phyloP scores from a whole-genome alignment of 1,140 invertebrate genomes.

The Drosophila sp. region DNA sequence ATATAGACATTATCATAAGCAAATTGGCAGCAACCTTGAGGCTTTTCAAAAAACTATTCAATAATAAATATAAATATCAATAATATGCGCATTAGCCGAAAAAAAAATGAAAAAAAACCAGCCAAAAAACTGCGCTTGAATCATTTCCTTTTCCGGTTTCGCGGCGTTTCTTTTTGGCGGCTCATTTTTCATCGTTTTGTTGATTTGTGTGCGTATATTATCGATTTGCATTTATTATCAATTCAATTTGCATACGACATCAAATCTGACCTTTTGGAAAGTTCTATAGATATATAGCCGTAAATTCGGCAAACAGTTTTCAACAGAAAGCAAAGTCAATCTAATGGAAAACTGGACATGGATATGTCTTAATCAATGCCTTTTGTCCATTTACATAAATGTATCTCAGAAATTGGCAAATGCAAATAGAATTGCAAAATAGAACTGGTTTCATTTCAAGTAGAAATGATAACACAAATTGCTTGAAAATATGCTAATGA shows the following conservation, averaged over 20 bases:
- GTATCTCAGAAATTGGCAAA: constrained; percentile 7
- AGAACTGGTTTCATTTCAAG: constrained; percentile 16
- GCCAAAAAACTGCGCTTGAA: constrained; percentile 53
- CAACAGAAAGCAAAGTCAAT: constrained; percentile 2
- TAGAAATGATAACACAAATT: constrained; percentile 7
- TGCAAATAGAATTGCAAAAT: constrained; percentile 30
- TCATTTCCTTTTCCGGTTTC: constrained; percentile 81
- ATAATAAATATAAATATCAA: constrained; percentile 47
- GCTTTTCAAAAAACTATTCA: constrained; percentile 14
- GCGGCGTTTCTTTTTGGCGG: constrained; percentile 45
- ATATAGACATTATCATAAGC: constrained; percentile 6
- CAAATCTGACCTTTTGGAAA: constrained; percentile 63
- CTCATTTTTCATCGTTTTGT: constrained; percentile 31
- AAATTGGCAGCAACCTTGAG: constrained; percentile 31
- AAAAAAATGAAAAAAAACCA: constrained; percentile 21
- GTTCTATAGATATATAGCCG: constrained; percentile 12
- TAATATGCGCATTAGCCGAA: constrained; percentile 30
- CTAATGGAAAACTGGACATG: constrained; percentile 10
- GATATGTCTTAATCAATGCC: constrained; percentile 26
- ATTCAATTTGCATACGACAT: constrained; percentile 64
- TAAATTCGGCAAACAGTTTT: neutral
- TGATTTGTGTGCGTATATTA: constrained; percentile 4
- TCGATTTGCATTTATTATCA: constrained; percentile 69
- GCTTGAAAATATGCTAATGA: constrained; percentile 24
- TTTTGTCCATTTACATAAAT: constrained; percentile 18